phyloP scores from a whole-genome alignment of 2,888 invertebrate genomes.

The Gerris lacustris region DNA sequence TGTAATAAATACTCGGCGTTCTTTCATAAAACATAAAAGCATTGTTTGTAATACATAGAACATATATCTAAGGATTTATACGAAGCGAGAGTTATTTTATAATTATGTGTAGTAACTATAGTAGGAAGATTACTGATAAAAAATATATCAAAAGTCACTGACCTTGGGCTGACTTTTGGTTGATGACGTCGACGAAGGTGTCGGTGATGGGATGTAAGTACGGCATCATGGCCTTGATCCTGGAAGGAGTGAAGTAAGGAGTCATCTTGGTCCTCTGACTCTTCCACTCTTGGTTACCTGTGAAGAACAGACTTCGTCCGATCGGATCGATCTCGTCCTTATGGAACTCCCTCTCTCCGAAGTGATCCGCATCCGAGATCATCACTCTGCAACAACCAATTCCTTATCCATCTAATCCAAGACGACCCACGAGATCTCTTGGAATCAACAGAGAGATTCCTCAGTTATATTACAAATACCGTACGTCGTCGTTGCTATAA shows the following conservation, averaged over 20 bases:
- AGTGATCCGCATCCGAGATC: not conserved
- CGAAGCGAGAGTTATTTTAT: too few relatives aligned
- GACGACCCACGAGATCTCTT: too few relatives aligned
- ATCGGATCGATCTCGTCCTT: not conserved
- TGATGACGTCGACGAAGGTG: not conserved
- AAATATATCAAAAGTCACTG: too few relatives aligned
- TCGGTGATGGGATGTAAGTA: not conserved
- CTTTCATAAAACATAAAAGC: too few relatives aligned
- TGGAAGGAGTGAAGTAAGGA: not conserved
- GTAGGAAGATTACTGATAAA: too few relatives aligned
- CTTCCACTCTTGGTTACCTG: not conserved
- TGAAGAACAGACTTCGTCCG: not conserved
- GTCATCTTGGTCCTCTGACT: not conserved
- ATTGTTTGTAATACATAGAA: too few relatives aligned
- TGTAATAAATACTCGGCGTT: not conserved
- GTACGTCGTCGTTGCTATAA: too few relatives aligned
- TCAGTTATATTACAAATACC: too few relatives aligned
- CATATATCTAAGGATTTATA: too few relatives aligned
- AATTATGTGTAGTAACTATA: too few relatives aligned
- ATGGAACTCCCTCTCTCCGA: not conserved
- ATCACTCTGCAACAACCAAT: not conserved
- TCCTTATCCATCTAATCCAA: too few relatives aligned
- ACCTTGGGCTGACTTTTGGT: not conserved
- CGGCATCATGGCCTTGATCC: not conserved
- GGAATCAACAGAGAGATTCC: too few relatives aligned